Base-by-base conservation (phyloP, 2,113 vertebrate genomes). In the Kryptolebias marmoratus region DNA sequence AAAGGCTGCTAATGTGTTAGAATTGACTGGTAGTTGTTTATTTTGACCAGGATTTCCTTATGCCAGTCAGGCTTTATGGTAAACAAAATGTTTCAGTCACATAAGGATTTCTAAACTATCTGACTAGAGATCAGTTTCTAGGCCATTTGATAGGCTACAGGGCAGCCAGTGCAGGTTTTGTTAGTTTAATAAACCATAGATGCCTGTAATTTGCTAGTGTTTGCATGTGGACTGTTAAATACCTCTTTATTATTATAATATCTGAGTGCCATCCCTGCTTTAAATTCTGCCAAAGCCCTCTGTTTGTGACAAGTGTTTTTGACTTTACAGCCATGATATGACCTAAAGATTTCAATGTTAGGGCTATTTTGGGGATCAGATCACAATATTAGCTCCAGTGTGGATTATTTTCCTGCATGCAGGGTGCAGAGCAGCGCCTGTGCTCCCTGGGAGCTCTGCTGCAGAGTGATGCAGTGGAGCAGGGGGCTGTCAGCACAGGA, bases 391-490 rank as follows among this genome's bases (percentile, higher is more conserved):
- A 73, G 82, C 68, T 64, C 2, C 67, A 63, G 66, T 61, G 88
- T 79, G 81, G 58, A 52, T 77, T 88, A 77, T 89, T 88, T 87
- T 76, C 63, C 69, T 83, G 79, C 77, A 72, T 83, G 79, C 48
- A 2, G 79, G 71, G 66, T 80, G 87, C 84, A 80, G 80, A 79
- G 22, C 71, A 45, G 79, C 67, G 67, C 63, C 73, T 49, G 74
- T 77, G 81, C 83, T 71, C 72, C 68, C 67, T 75, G 68, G 36
- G 60, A 71, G 81, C 54, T 65, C 84, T 89, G 90, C 83, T 88
- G 89, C 90, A 93, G 88, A 81, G 84, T 90, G 90, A 93, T 94
- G 92, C 91, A 92, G 91, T 89, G 80, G 73, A 86, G 74, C 80
- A 58, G 68, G 75, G 75, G 80, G 72, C 80, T 80, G 82, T 73